Evolutionary conservation across 2,113 vertebrate genomes (phyloP), one percentile per base, ranked within the genome.

Genomic region (Tapirus terrestris): DNA sequence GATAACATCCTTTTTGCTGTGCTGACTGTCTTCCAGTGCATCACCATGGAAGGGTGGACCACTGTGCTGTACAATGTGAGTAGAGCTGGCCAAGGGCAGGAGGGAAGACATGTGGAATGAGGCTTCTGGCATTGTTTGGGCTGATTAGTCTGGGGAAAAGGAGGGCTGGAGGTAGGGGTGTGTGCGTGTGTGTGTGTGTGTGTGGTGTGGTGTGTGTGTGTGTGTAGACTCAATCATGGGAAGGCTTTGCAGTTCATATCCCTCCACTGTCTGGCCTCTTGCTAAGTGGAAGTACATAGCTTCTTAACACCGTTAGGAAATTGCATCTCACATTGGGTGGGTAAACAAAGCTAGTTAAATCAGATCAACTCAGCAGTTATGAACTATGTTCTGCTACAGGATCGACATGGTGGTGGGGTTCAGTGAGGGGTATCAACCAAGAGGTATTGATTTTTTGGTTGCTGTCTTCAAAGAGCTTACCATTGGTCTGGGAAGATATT

Each of bases 1-100:
- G 99, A 99, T 98, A 99, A 99, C 99, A 99, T 99, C 98, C 99
- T 99, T 79, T 99, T 99, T 87, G 99, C 99, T 80, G 99, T 99
- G 95, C 98, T 99, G 98, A 99, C 99, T 0, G 99, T 99, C 98
- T 99, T 99, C 99, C 99, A 99, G 98, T 99, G 99, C 98, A 99
- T 99, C 98, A 99, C 99, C 98, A 99, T 99, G 99, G 99, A 99
- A 99, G 99, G 99, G 92, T 99, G 99, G 99, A 99, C 99, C 98
- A 99, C 99, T 70, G 99, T 99, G 93, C 99, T 99, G 97, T 99
- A 99, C 98, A 99, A 99, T 33, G 99, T 99, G 97, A 99, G 99
- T 99, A 51, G 8, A 79, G 76, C 73, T 48, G 0, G 0, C 2
- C 0, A 70, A 39, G 3, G 36, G 0, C 3, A 4, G 31, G 20